phyloP scores from a whole-genome alignment of 2,797 vertebrate species.

The Apodemus agrarius region DNA sequence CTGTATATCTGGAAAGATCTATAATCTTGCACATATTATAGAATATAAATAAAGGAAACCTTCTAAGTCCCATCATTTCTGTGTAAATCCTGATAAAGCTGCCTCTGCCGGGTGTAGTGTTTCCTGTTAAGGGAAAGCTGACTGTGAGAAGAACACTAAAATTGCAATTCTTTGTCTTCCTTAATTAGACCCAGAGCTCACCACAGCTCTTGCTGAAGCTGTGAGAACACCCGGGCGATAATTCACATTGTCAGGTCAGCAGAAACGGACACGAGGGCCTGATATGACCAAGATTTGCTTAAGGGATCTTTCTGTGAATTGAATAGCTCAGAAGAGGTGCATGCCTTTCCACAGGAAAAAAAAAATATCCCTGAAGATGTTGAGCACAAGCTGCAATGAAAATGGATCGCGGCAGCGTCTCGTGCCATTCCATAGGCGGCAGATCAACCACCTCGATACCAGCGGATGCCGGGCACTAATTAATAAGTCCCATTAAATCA shows the following conservation, averaged over 20 bases:
- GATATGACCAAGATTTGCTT: conserved; percentile 45
- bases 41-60: conserved; percentile 66
- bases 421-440: conserved; percentile 33
- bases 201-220: conserved; percentile 71
- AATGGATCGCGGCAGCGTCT: conserved; percentile 47
- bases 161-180: conserved; percentile 79
- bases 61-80: conserved; percentile 71
- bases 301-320: conserved; percentile 48
- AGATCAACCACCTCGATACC: conserved; percentile 68
- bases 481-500: conserved; percentile 79
- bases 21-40: conserved; percentile 63
- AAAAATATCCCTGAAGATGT: conserved; percentile 26
- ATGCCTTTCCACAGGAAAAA: neutral
- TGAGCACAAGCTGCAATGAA: conserved; percentile 17
- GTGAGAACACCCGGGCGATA: conserved; percentile 68
- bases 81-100: conserved; percentile 76
- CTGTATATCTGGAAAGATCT: conserved; percentile 28
- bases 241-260: conserved; percentile 77
- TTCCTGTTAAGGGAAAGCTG: conserved; percentile 72
- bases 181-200: conserved; percentile 78
- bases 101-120: conserved; percentile 66
- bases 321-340: neutral
- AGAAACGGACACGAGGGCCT: conserved; percentile 41
- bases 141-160: conserved; percentile 71
- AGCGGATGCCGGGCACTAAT: conserved; percentile 72